Evolutionary conservation across 2,113 vertebrate genomes (phyloP).

Genomic region (Callionymus lyra): DNA sequence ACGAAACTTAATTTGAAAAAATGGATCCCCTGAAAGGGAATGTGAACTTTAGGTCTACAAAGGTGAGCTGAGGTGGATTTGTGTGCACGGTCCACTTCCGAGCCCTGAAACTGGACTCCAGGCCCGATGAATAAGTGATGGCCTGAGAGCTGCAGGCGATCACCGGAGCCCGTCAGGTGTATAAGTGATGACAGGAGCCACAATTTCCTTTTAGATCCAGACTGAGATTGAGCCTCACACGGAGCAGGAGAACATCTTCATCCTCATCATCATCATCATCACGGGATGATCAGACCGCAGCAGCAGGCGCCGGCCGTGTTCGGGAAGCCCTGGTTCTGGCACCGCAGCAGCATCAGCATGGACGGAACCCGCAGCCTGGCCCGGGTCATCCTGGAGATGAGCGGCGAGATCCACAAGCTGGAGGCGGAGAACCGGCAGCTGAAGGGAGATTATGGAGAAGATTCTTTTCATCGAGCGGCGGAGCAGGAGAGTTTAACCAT

Average conservation of each 20-base stretch:
- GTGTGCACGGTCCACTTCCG: slow-evolving; percentile 51
- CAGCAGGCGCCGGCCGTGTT: slow-evolving; percentile 32
- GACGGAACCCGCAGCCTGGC: slow-evolving; percentile 69
- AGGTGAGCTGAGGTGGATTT: too few species aligned
- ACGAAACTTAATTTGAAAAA: too few species aligned
- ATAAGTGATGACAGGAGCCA: slow-evolving; percentile 68
- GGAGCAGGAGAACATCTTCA: background rate
- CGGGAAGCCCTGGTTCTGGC: slow-evolving; percentile 64
- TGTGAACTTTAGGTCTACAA: too few species aligned
- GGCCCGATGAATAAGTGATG: slow-evolving; percentile 83
- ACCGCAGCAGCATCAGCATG: slow-evolving; percentile 61
- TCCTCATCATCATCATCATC: too few species aligned
- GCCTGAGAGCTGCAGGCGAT: slow-evolving; percentile 48
- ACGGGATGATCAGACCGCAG: slow-evolving; percentile 46
- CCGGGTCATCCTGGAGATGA: slow-evolving; percentile 78
- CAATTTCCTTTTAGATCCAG: slow-evolving; percentile 51
- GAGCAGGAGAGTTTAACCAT: slow-evolving; percentile 28
- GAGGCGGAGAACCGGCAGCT: slow-evolving; percentile 79
- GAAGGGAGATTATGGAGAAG: slow-evolving; percentile 45
- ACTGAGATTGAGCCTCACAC: slow-evolving; percentile 45
- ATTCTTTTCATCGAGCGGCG: slow-evolving; percentile 2
- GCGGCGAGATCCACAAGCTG: slow-evolving; percentile 74
- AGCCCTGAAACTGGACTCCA: slow-evolving; percentile 73
- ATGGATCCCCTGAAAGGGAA: too few species aligned
- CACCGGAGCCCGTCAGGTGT: slow-evolving; percentile 57